A percentile compares a stretch with the other conserved stretches of the same genome.
phyloP scores from a whole-genome alignment of 1,140 invertebrate species.

The Heterodera schachtii region DNA sequence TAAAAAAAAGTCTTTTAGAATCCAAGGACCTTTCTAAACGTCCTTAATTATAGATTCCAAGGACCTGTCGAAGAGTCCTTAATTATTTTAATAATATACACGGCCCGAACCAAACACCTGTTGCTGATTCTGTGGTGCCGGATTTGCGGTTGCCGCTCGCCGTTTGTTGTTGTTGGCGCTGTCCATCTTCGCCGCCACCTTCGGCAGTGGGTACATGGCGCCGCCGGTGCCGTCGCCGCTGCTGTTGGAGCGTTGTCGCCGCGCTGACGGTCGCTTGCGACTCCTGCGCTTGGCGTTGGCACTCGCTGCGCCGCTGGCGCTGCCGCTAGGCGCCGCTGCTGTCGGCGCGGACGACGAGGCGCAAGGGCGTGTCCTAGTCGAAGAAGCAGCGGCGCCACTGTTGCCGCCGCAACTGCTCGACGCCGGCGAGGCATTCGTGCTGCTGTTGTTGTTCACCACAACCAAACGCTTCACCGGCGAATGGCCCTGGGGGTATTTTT shows the following conservation, averaged over 20 bases:
- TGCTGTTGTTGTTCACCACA: background rate
- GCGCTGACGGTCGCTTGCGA: background rate
- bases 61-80: background rate
- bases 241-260: background rate
- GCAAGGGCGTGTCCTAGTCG: background rate
- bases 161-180: constrained; percentile 5
- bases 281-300: background rate
- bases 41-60: background rate
- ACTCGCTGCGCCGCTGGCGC: background rate
- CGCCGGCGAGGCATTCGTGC: too few relatives aligned
- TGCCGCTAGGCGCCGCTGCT: too few relatives aligned
- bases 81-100: background rate
- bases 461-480: constrained; percentile 27
- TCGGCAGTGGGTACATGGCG: background rate
- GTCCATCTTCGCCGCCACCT: background rate
- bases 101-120: background rate
- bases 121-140: background rate
- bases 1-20: too few relatives aligned
- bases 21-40: too few relatives aligned
- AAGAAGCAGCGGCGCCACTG: too few relatives aligned
- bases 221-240: background rate
- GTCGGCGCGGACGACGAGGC: background rate
- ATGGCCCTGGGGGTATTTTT: constrained; percentile 18
- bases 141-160: background rate
- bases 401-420: too few relatives aligned